These are phyloP conservation scores for Drosophila bunnanda DNA, from an alignment of 2,888 invertebrate genomes.

Conservation along the genomic window DNA sequence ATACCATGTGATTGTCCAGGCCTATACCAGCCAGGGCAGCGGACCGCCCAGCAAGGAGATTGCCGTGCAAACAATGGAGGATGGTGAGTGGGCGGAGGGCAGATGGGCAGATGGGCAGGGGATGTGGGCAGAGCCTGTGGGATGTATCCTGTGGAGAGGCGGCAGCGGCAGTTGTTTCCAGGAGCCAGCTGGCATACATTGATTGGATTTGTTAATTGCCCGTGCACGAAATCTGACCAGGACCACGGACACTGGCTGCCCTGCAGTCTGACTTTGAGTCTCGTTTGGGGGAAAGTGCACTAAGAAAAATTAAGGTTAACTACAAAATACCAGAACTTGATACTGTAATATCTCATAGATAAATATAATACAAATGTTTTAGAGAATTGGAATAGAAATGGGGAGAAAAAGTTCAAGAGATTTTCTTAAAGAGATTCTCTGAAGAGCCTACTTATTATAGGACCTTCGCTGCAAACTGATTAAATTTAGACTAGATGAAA, in stretches of 20 bases:
- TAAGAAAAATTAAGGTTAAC: background rate
- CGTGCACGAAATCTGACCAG: slow-evolving; percentile 57
- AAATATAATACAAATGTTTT: background rate
- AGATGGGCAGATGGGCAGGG: background rate
- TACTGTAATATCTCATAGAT: background rate
- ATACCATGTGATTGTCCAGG: slow-evolving; percentile 93
- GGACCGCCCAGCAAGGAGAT: slow-evolving; percentile 93
- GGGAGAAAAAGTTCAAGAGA: background rate
- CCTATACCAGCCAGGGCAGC: slow-evolving; percentile 93
- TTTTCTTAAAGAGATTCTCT: background rate
- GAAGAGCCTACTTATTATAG: background rate
- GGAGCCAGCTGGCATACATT: slow-evolving; percentile 54
- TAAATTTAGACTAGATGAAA: too few relatives aligned
- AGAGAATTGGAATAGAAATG: background rate
- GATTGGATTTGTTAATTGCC: slow-evolving; percentile 80
- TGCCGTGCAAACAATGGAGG: slow-evolving; percentile 92
- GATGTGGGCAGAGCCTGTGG: background rate
- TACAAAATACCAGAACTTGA: too few relatives aligned
- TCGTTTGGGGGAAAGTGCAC: background rate
- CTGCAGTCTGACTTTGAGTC: slow-evolving; percentile 17
- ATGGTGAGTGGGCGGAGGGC: slow-evolving; percentile 86
- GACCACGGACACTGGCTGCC: slow-evolving; percentile 16
- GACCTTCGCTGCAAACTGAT: background rate
- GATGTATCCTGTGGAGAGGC: background rate
- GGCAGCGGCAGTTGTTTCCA: background rate